Percentiles rank a stretch among this genome's conserved stretches.
These are phyloP conservation scores for Anas bernieri DNA, from an alignment of 2,797 vertebrate genomes.

Conservation along the genomic window DNA sequence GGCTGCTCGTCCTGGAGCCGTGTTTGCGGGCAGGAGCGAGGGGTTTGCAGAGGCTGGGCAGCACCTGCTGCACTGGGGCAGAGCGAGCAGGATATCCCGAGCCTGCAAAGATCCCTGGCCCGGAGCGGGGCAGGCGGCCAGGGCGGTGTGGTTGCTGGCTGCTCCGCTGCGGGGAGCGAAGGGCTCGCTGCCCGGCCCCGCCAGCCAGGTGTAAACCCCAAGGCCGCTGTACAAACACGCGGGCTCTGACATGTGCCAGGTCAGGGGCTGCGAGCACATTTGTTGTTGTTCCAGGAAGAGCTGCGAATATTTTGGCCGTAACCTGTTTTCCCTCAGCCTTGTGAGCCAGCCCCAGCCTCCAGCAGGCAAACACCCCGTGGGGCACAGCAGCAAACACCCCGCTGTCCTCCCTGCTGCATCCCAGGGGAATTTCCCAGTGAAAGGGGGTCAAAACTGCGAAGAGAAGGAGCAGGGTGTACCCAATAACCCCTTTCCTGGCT, in stretches of 20 bases:
- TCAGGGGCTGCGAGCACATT: neutral
- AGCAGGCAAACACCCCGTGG: neutral
- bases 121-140: neutral
- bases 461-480: fast-evolving
- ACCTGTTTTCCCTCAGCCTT: slow-evolving; percentile 18
- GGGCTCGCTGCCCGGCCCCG: neutral
- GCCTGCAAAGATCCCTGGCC: neutral
- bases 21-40: neutral
- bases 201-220: slow-evolving; percentile 22
- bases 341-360: neutral
- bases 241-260: neutral
- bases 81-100: neutral
- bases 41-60: neutral
- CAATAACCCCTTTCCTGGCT: neutral
- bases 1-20: neutral
- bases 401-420: neutral
- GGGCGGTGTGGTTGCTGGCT: neutral
- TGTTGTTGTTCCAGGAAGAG: slow-evolving; percentile 27
- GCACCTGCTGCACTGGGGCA: slow-evolving; percentile 14
- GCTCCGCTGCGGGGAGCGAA: neutral
- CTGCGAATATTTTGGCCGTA: neutral
- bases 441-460: neutral
- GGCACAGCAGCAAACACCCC: neutral
- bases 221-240: neutral
- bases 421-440: neutral